A percentile compares a stretch with the other conserved stretches of the same genome.
phyloP scores from a whole-genome alignment of 2,888 invertebrate species.

The Macaria notata region DNA sequence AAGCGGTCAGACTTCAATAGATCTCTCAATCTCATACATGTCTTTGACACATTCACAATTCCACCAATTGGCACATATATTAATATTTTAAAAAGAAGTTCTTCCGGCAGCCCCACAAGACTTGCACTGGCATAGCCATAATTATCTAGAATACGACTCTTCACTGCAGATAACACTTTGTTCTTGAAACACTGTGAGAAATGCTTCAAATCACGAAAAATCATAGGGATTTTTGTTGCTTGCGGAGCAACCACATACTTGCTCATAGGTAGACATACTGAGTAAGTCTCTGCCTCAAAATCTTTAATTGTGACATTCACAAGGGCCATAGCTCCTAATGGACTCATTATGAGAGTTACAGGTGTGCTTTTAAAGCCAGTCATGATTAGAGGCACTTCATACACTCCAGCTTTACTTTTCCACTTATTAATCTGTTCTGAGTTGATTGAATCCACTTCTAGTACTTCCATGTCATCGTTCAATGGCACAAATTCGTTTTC shows the following conservation, averaged over 20 bases:
- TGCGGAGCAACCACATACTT: constrained; percentile 64
- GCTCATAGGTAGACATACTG: constrained; percentile 64
- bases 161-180: constrained; percentile 76
- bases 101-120: constrained; percentile 70
- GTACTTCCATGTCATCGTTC: constrained; percentile 38
- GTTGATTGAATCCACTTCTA: constrained; percentile 42
- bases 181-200: constrained; percentile 79
- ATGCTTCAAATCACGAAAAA: constrained; percentile 69
- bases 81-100: constrained; percentile 60
- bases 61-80: constrained; percentile 50
- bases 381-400: constrained; percentile 56
- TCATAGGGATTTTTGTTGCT: constrained; percentile 60
- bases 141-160: constrained; percentile 74
- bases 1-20: constrained; percentile 54
- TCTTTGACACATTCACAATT: constrained; percentile 55
- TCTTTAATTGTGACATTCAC: constrained; percentile 61
- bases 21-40: constrained; percentile 55
- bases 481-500: constrained; percentile 66
- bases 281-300: constrained; percentile 62
- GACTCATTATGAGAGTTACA: constrained; percentile 62
- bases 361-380: constrained; percentile 50
- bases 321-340: constrained; percentile 58
- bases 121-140: constrained; percentile 74
- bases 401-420: constrained; percentile 51
- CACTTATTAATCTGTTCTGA: constrained; percentile 46